A percentile compares a stretch with the other conserved stretches of the same genome.
phyloP scores from a whole-genome alignment of 2,113 vertebrate species.

The Pseudopodoces humilis region DNA sequence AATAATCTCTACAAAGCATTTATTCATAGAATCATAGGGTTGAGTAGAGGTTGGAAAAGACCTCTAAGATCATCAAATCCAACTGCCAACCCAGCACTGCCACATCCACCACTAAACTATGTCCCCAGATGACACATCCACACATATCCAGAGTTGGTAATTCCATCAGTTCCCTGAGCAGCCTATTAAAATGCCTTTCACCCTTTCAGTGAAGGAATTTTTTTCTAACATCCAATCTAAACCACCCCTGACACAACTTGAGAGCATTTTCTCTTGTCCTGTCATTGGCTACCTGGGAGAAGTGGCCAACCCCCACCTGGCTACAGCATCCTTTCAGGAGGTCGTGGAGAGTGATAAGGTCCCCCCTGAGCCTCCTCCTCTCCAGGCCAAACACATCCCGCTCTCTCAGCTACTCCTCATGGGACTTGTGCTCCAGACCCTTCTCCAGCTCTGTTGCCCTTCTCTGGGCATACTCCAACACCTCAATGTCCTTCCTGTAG shows the following conservation, averaged over 20 bases:
- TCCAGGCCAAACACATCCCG: background rate
- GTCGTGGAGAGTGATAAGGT: background rate
- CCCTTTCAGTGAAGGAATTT: background rate
- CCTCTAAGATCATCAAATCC: background rate
- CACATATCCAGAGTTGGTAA: background rate
- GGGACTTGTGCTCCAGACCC: background rate
- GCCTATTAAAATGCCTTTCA: background rate
- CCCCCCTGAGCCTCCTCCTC: background rate
- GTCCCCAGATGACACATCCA: background rate
- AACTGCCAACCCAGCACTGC: background rate
- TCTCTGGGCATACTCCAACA: background rate
- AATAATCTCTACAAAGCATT: background rate
- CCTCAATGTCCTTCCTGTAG: background rate
- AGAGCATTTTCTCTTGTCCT: background rate
- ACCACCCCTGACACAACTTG: background rate
- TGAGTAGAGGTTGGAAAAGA: background rate
- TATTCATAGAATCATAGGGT: background rate
- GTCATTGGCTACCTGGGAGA: background rate
- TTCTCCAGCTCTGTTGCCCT: accelerated
- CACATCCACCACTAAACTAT: background rate
- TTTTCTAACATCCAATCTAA: background rate
- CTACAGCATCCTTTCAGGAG: background rate
- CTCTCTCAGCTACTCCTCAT: background rate
- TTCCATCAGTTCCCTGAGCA: background rate
- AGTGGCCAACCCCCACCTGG: background rate